Conservation (phyloP, 1,140 invertebrate species). For the Nasonia longicornis region DNA sequence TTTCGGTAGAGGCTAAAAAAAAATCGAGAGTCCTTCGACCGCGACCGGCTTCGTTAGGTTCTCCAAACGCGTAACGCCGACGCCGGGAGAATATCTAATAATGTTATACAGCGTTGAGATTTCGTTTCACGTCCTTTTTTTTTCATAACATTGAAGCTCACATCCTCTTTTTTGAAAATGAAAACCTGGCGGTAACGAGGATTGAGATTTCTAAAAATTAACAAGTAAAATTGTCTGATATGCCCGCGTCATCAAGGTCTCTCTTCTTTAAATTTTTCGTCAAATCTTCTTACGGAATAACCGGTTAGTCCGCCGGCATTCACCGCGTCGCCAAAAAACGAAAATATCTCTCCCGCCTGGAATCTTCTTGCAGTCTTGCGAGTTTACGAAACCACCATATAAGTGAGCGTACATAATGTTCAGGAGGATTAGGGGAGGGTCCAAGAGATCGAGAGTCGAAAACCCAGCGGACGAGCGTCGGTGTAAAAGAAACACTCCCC, state of each 20-base stretch:
- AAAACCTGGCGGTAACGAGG: too few relatives aligned
- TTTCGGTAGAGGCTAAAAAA: background rate
- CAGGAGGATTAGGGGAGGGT: too few relatives aligned
- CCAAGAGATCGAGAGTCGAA: background rate
- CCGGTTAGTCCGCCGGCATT: background rate
- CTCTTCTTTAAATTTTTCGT: background rate
- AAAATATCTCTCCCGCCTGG: background rate
- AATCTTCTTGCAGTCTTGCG: background rate
- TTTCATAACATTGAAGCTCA: too few relatives aligned
- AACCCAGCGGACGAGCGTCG: background rate
- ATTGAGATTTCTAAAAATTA: background rate
- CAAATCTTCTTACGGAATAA: background rate
- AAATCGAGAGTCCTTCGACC: background rate
- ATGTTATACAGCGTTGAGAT: too few relatives aligned
- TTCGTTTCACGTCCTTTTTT: background rate
- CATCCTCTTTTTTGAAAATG: too few relatives aligned
- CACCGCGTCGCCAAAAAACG: background rate
- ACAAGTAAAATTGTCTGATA: background rate
- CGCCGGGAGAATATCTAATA: too few relatives aligned
- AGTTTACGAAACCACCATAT: too few relatives aligned
- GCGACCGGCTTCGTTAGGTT: background rate
- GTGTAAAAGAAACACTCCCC: too few relatives aligned
- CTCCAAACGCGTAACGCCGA: background rate
- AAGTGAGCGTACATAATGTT: too few relatives aligned
- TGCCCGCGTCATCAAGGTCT: background rate